Percentiles rank a stretch among this genome's conserved stretches.
Evolutionary conservation across 2,888 invertebrate genomes (phyloP).

Genomic region (Cyrtodaria siliqua): DNA sequence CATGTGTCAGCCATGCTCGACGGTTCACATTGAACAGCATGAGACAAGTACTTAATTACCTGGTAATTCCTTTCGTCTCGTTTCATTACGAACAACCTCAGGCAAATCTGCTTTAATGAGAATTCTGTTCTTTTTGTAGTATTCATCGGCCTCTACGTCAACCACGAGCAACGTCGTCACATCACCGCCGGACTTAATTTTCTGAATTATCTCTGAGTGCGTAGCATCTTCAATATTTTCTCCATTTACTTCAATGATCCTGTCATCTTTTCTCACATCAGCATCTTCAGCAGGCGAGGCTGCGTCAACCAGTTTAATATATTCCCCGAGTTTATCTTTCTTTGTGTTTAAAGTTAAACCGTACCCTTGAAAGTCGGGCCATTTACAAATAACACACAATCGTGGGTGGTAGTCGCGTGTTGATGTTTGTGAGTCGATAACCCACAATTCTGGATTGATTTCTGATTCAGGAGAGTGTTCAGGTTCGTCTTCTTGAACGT

Average conservation of each 20-base stretch:
- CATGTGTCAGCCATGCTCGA: neutral
- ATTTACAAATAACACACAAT: conserved; percentile 93
- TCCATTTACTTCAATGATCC: conserved; percentile 92
- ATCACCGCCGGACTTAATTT: conserved; percentile 93
- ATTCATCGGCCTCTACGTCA: conserved; percentile 91
- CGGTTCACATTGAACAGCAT: too few relatives aligned
- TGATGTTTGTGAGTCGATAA: conserved; percentile 7
- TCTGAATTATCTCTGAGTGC: conserved; percentile 95
- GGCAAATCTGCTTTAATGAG: conserved; percentile 62
- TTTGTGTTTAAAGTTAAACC: conserved; percentile 99
- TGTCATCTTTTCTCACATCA: conserved; percentile 93
- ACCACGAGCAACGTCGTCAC: conserved; percentile 96
- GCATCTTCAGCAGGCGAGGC: conserved; percentile 88
- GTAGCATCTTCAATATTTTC: conserved; percentile 95
- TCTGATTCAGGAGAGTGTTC: conserved; percentile 42
- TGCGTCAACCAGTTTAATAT: conserved; percentile 96
- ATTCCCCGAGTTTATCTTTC: conserved; percentile 96
- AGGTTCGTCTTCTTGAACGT: conserved; percentile 30
- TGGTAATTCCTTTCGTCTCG: conserved; percentile 17
- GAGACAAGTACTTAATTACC: too few relatives aligned
- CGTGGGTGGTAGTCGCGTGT: conserved; percentile 86
- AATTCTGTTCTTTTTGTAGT: conserved; percentile 89
- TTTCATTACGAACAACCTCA: conserved; percentile 52
- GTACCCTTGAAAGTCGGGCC: conserved; percentile 97
- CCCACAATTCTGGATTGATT: conserved; percentile 35